Conservation (phyloP, 2,113 vertebrate genomes). For the Suncus etruscus region DNA sequence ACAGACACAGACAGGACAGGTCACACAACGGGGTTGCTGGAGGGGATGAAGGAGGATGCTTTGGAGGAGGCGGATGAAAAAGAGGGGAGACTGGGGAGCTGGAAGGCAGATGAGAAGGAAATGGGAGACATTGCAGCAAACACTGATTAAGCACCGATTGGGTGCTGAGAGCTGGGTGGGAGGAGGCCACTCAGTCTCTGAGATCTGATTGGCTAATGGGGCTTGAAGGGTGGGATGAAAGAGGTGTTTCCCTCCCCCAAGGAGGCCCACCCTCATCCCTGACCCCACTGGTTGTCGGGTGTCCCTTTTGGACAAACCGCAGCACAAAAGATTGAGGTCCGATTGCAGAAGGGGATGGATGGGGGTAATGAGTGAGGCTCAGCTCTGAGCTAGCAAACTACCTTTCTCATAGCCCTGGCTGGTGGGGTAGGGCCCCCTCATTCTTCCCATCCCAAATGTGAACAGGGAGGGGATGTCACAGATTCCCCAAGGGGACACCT, state of each 20-base stretch:
- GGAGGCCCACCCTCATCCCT: neutral
- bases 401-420: constrained; percentile 66
- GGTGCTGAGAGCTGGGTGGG: constrained; percentile 67
- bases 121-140: constrained; percentile 72
- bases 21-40: neutral
- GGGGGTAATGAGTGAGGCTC: constrained; percentile 33
- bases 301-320: constrained; percentile 72
- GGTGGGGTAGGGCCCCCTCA: constrained; percentile 23
- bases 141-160: constrained; percentile 78
- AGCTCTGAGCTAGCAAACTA: constrained; percentile 56
- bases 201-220: constrained; percentile 55
- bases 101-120: constrained; percentile 38
- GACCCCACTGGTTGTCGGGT: neutral
- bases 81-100: neutral
- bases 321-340: constrained; percentile 76
- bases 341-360: constrained; percentile 70
- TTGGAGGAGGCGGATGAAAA: neutral
- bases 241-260: neutral
- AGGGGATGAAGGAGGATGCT: neutral
- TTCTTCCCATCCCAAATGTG: neutral
- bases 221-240: neutral
- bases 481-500: constrained; percentile 52
- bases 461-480: constrained; percentile 60
- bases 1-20: constrained; percentile 73
- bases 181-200: constrained; percentile 62